These are phyloP conservation scores for Ornithoptera alexandrae DNA, from an alignment of 2,888 invertebrate genomes.

Conservation along the genomic window DNA sequence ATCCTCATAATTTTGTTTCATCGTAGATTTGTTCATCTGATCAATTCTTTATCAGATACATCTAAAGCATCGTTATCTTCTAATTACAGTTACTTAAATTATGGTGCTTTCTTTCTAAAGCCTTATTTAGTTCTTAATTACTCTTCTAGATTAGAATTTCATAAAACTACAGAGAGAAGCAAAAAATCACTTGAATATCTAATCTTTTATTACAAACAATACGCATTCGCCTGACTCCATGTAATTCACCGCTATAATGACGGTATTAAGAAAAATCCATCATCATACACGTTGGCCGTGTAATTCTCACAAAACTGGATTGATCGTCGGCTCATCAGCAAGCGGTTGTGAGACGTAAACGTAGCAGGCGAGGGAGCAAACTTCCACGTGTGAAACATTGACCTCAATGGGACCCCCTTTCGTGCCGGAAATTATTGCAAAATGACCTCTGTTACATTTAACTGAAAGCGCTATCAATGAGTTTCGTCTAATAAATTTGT, in stretches of 20 bases:
- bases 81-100: no score
- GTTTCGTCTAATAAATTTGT: slow-evolving; percentile 17
- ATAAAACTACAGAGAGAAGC: not conserved
- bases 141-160: not conserved
- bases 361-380: not conserved
- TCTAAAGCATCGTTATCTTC: no score
- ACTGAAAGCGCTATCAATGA: slow-evolving; percentile 23
- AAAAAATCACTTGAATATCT: not conserved
- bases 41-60: no score
- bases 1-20: no score
- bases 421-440: slow-evolving; percentile 28
- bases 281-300: slow-evolving; percentile 31
- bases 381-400: slow-evolving; percentile 1
- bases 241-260: slow-evolving; percentile 4
- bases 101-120: not conserved
- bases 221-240: slow-evolving; percentile 5
- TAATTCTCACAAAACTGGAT: slow-evolving; percentile 31
- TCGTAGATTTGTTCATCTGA: no score
- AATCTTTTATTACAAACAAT: slow-evolving; percentile 7
- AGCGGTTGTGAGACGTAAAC: slow-evolving; percentile 17
- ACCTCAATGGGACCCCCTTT: slow-evolving; percentile 6
- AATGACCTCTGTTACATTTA: slow-evolving; percentile 28
- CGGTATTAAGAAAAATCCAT: slow-evolving; percentile 13
- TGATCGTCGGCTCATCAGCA: not conserved
- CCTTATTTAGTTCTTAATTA: not conserved